phyloP scores from a whole-genome alignment of 1,140 invertebrate genomes.

The Meloidogyne chitwoodi region DNA sequence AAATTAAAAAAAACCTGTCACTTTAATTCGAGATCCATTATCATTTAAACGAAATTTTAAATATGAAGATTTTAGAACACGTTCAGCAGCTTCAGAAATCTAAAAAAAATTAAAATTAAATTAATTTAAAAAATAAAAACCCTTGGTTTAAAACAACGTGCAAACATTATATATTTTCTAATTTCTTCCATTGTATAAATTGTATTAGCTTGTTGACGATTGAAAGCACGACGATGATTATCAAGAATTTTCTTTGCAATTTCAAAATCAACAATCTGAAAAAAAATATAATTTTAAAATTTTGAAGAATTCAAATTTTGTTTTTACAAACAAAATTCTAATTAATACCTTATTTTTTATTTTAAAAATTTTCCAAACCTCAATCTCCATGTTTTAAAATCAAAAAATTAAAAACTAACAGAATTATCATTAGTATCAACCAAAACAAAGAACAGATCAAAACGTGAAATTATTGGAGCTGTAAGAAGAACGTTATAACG shows the following conservation, averaged over 20 bases:
- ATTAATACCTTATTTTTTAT: not conserved
- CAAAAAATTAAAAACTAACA: not conserved
- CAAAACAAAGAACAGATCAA: conserved; percentile 96
- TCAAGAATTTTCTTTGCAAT: conserved; percentile 93
- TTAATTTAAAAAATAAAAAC: conserved; percentile 64
- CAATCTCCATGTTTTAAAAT: not conserved
- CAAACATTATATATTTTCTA: conserved; percentile 88
- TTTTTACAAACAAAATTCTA: not conserved
- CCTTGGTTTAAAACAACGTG: conserved; percentile 88
- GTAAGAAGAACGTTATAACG: conserved; percentile 88
- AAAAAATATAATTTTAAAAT: not conserved
- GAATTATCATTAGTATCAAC: conserved; percentile 21
- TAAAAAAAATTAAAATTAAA: conserved; percentile 33
- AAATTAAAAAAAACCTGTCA: conserved; percentile 58
- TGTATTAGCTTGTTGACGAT: conserved; percentile 71
- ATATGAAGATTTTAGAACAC: conserved; percentile 83
- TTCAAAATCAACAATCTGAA: conserved; percentile 78
- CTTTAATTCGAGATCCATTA: conserved; percentile 70
- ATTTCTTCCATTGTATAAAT: conserved; percentile 82
- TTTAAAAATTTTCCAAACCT: too few species aligned
- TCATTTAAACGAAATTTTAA: conserved; percentile 69
- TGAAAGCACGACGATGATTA: conserved; percentile 69
- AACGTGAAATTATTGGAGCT: conserved; percentile 97
- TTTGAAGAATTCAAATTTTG: not conserved
- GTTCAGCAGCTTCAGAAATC: conserved; percentile 72